phyloP scores from a whole-genome alignment of 2,888 invertebrate species.

The Octonoba sinensis region DNA sequence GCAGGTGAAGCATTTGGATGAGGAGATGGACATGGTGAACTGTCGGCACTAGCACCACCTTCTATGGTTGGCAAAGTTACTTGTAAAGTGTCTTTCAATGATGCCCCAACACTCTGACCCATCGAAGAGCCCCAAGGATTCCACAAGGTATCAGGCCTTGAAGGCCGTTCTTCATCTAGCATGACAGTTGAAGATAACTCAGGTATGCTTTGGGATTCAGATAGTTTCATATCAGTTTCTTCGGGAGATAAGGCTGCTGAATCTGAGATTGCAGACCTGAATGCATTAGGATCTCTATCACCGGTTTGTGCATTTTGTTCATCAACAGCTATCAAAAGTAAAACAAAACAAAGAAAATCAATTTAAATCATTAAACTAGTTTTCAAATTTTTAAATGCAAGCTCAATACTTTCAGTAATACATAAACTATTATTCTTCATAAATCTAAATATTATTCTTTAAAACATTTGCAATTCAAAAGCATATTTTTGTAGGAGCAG shows the following conservation, averaged over 20 bases:
- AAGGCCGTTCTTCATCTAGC: slow-evolving; percentile 46
- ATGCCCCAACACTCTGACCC: slow-evolving; percentile 63
- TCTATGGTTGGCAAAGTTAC: slow-evolving; percentile 64
- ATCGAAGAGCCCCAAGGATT: slow-evolving; percentile 64
- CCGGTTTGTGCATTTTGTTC: slow-evolving; percentile 74
- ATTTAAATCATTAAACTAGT: too few species aligned
- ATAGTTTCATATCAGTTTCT: background rate
- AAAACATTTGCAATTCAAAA: too few species aligned
- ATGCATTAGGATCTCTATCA: slow-evolving; percentile 46
- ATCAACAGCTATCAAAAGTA: slow-evolving; percentile 74
- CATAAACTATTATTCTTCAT: too few species aligned
- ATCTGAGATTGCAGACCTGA: slow-evolving; percentile 50
- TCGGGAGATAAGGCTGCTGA: slow-evolving; percentile 16
- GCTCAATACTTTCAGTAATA: too few species aligned
- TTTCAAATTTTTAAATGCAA: too few species aligned
- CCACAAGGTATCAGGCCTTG: slow-evolving; percentile 49
- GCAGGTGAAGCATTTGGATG: slow-evolving; percentile 55
- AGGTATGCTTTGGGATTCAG: slow-evolving; percentile 12
- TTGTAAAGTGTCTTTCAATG: slow-evolving; percentile 62
- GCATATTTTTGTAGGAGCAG: too few species aligned
- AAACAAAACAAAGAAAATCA: too few species aligned
- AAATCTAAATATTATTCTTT: too few species aligned
- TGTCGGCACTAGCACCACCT: slow-evolving; percentile 64
- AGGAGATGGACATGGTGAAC: slow-evolving; percentile 64
- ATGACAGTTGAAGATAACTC: slow-evolving; percentile 16